These are phyloP conservation scores for Coregonus sp. DNA, from an alignment of 2,797 vertebrate genomes.

Conservation along the genomic window DNA sequence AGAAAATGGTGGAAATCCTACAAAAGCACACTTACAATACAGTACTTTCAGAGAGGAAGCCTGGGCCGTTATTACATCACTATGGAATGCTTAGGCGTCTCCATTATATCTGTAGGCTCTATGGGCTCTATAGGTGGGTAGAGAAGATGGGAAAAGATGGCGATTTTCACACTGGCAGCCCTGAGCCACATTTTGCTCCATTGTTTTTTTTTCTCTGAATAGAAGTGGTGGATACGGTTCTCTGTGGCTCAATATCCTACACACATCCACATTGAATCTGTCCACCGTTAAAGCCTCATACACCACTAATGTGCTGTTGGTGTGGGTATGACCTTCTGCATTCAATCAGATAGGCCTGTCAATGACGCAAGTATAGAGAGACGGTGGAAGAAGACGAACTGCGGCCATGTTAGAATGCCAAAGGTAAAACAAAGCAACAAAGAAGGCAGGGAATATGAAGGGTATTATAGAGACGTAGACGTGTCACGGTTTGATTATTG, in stretches of 20 bases:
- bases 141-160: conserved; percentile 15
- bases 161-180: conserved; percentile 67
- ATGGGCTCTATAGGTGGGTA: conserved; percentile 29
- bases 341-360: conserved; percentile 31
- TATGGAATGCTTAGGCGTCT: conserved; percentile 54
- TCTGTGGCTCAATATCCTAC: conserved; percentile 61
- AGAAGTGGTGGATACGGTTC: conserved; percentile 59
- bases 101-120: conserved; percentile 50
- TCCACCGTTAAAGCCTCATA: conserved; percentile 17
- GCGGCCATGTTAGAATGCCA: conserved; percentile 29
- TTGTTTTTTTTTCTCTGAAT: conserved; percentile 70
- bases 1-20: conserved; percentile 46
- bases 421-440: conserved; percentile 56
- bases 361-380: conserved; percentile 14
- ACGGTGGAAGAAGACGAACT: neutral
- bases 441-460: conserved; percentile 30
- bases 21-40: conserved; percentile 28
- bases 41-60: conserved; percentile 47
- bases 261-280: conserved; percentile 43
- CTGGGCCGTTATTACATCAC: conserved; percentile 35
- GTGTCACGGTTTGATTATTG: no score
- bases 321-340: conserved; percentile 23
- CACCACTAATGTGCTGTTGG: conserved; percentile 5
- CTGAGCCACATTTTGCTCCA: conserved; percentile 54
- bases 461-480: conserved; percentile 50